A percentile compares a stretch with the other conserved stretches of the same genome.
Conservation (phyloP, 2,113 vertebrate species). For the Hypanus sabinus region DNA sequence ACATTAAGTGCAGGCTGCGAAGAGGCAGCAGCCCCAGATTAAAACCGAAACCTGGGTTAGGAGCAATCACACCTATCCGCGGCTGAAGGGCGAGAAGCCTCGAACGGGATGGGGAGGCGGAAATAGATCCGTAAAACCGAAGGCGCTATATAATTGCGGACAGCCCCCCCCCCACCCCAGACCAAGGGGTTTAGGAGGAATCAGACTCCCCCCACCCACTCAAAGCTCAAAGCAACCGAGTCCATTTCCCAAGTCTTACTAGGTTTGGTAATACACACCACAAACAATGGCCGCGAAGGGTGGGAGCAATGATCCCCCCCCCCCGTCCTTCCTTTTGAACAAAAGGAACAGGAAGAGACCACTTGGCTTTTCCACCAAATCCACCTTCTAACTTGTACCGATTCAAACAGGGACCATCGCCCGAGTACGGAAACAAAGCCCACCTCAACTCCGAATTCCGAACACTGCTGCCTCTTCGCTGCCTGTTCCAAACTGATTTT, state of each 20-base stretch:
- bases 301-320: not conserved
- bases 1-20: not conserved
- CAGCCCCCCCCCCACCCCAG: too few species aligned
- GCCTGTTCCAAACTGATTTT: too few species aligned
- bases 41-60: not conserved
- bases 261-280: too few species aligned
- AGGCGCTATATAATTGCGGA: too few species aligned
- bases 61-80: not conserved
- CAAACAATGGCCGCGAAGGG: too few species aligned
- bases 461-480: too few species aligned
- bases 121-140: too few species aligned
- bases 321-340: not conserved
- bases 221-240: not conserved
- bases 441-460: too few species aligned
- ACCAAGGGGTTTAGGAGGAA: not conserved
- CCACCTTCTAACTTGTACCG: too few species aligned
- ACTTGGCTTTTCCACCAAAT: too few species aligned
- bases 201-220: not conserved
- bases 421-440: too few species aligned
- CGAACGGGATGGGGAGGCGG: not conserved
- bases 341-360: not conserved
- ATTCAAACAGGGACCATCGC: too few species aligned
- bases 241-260: not conserved
- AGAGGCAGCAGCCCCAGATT: not conserved
- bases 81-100: not conserved